Evolutionary conservation across 1,140 invertebrate genomes (phyloP).

Genomic region (Lasioglossum albipes): DNA sequence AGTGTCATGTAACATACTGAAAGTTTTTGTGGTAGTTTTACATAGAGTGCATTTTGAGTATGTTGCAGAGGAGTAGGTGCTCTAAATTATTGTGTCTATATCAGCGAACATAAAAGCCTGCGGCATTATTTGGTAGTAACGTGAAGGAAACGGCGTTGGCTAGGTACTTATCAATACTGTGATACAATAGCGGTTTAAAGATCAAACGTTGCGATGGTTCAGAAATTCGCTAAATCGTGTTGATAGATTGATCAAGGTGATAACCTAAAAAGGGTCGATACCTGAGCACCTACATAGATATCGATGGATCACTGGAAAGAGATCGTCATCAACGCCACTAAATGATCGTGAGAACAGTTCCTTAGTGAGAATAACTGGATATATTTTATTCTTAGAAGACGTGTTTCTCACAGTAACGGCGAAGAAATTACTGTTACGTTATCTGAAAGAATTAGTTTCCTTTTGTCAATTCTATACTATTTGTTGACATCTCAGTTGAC

Average conservation of each 20-base stretch:
- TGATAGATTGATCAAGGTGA: slow-evolving; percentile 18
- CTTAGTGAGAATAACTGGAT: neutral
- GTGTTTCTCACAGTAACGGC: neutral
- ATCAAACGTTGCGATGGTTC: neutral
- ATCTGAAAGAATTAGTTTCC: too few relatives aligned
- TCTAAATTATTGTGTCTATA: neutral
- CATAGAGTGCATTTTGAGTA: neutral
- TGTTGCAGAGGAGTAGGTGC: neutral
- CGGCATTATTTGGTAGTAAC: neutral
- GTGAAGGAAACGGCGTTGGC: too few relatives aligned
- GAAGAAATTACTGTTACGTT: too few relatives aligned
- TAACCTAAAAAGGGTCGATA: slow-evolving; percentile 43
- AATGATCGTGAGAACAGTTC: slow-evolving; percentile 35
- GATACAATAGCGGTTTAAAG: slow-evolving; percentile 1
- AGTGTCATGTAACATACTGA: neutral
- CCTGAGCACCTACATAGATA: neutral
- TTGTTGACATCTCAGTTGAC: neutral
- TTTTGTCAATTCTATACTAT: neutral
- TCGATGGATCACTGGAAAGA: neutral
- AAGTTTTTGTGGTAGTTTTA: neutral
- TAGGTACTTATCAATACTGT: neutral
- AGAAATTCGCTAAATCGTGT: slow-evolving; percentile 20
- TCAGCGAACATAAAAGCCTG: neutral
- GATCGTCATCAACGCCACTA: slow-evolving; percentile 44
- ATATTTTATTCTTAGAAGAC: neutral